phyloP scores from a whole-genome alignment of 2,113 vertebrate genomes.

The Rhabdornis inornatus region DNA sequence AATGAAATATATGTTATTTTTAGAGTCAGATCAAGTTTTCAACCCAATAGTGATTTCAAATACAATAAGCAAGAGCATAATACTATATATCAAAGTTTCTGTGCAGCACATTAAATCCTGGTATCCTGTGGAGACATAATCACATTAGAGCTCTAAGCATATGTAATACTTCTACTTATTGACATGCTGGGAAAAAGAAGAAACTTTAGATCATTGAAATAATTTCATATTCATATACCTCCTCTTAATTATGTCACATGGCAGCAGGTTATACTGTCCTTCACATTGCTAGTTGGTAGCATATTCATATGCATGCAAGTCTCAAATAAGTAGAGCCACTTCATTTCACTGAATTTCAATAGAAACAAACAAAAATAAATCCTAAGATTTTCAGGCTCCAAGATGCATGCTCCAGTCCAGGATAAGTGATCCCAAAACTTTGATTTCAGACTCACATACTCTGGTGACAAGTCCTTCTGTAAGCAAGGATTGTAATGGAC shows the following conservation, averaged over 20 bases:
- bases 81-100: background rate
- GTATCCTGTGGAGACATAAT: constrained; percentile 15
- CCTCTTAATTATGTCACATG: background rate
- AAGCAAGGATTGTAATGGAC: background rate
- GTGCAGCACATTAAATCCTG: background rate
- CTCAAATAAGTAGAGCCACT: background rate
- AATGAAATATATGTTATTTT: background rate
- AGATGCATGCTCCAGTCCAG: background rate
- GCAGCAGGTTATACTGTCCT: background rate
- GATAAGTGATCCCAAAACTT: background rate
- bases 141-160: constrained; percentile 19
- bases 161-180: background rate
- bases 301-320: background rate
- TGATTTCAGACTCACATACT: background rate
- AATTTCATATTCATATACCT: background rate
- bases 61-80: background rate
- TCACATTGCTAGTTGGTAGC: background rate
- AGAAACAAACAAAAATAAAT: background rate
- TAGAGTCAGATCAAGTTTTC: background rate
- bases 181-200: background rate
- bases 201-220: background rate
- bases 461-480: background rate
- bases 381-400: background rate
- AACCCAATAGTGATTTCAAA: background rate
- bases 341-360: background rate